Evolutionary conservation across 1,140 invertebrate species (phyloP), one percentile per base, ranked within the genome.

Genomic region (Leptestheria dahalacensis): DNA sequence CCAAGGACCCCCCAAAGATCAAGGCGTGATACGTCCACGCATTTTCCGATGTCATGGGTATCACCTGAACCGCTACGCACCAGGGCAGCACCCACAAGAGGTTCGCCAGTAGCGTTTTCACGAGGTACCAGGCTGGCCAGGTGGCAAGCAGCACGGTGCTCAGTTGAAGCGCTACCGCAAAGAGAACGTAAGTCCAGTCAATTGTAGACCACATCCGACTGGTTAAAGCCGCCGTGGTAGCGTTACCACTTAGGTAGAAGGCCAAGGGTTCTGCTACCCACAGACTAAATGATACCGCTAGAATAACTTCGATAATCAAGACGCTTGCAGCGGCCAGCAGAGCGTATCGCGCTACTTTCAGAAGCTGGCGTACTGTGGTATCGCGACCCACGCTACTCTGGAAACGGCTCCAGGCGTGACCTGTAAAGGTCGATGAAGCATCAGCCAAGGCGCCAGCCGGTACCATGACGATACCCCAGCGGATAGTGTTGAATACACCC

Each of bases 131-230:
- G 21, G 48, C 33, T 10, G 57, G 57, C 57, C 33, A 48, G 2
- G 57, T 54, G 15, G 57, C n/a, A 15, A 58, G 28, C 47, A 58
- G 21, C 15, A 58, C 25, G 10, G 57, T 25, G 23, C 29, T 1
- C 12, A 58, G 23, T 21, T 58, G 57, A 18, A 48, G 25, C 3
- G 28, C 33, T 21, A 58, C 47, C 4, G 57, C n/a, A 41, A 48
- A 58, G 21, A 58, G 48, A 41, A 58, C 47, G 23, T 58, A 58
- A 21, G 57, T 58, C 57, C 57, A 58, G 23, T 58, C 57, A 18
- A 58, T 58, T 10, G 57, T 48, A 10, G 18, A 18, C 57, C 57
- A 58, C 57, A 58, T 58, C 6, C 10, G 33, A 24, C 18, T 25
- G 26, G 47, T 48, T 4, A 58, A 1, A 12, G 9, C 18, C 2